Conservation (phyloP, 2,888 invertebrate species). For the Drosophila heteroneura region DNA sequence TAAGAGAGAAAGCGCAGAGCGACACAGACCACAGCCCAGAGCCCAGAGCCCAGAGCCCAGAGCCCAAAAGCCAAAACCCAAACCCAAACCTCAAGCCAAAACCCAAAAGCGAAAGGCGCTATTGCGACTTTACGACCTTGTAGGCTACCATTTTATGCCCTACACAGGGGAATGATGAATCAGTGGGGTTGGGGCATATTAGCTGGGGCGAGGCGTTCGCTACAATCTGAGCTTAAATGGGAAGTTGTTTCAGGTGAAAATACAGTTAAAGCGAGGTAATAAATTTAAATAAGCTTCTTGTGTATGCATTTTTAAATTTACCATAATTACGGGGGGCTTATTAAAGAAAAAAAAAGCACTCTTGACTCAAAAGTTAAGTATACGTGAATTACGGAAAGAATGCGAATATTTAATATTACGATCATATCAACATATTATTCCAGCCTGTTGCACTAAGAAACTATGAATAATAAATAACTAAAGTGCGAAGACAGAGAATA, state of each 20-base stretch:
- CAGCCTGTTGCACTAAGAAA: background rate
- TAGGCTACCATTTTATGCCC: constrained; percentile 42
- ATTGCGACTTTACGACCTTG: constrained; percentile 50
- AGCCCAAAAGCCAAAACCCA: background rate
- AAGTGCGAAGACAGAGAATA: background rate
- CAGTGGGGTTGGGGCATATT: constrained; percentile 28
- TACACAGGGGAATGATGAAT: constrained; percentile 27
- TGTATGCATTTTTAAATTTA: background rate
- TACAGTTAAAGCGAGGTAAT: constrained; percentile 16
- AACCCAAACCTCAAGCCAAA: constrained; percentile 6
- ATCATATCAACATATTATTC: background rate
- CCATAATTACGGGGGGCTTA: constrained; percentile 13
- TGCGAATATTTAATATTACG: background rate
- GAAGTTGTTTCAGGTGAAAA: constrained; percentile 7
- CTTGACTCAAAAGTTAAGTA: background rate
- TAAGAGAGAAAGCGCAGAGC: background rate
- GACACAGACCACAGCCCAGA: background rate
- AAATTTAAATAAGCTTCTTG: constrained; percentile 13
- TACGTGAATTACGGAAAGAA: background rate
- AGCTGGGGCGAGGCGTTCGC: constrained; percentile 15
- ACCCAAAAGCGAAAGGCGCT: constrained; percentile 31
- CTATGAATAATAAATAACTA: background rate
- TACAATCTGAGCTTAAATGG: constrained; percentile 20
- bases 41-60: background rate
- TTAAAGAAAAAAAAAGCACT: background rate